Base-by-base conservation (phyloP, 30 jellyfish, hydroid and myxozoan genomes). In the Pelagia noctiluca region DNA sequence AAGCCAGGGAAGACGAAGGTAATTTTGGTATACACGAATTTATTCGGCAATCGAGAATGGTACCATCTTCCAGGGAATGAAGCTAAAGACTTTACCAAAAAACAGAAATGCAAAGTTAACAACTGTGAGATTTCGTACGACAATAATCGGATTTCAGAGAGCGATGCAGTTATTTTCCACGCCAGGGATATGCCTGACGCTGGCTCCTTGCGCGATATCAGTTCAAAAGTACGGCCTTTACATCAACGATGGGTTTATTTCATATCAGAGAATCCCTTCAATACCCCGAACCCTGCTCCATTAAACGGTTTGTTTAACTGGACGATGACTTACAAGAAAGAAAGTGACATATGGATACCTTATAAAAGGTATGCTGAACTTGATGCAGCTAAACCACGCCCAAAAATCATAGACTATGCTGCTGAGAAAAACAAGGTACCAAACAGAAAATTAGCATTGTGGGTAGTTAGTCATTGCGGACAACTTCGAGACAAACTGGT, bases 131-230 rank as follows among this genome's bases (percentile, higher is more conserved):
- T 94, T 3, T 66, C 97, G 10, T 88, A 94, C 57, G 96, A 94
- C 67, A 78, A 52, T 21, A 37, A 38, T 49, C 67, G 77, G 34
- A 21, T 88, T 26, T 8, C 50, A 38, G 74, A 35, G 1, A 90
- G 98, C 35, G 97, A 94, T 85, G 99, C 97, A 2, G 97, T 94
- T 24, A 85, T 94, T 7, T 94, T 94, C 60, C 99, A 94, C 50
- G 97, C 94, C 18, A 71, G 96, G 4, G 92, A 94, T 65, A 83
- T 94, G 96, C 99, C 95, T 0, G 32, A 83, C 5, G 23, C 77
- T 10, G 89, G 60, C 38, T 30, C 30, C 23, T 49, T 94, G 54
- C 80, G 64, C 16, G 72, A 49, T 1, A 50, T 77, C 2, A 70
- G 82, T 21, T 29, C 35, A 28, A 50, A 36, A 30, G 12, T 25